Percentiles rank a stretch among this genome's conserved stretches.
Conservation (phyloP, 2,888 invertebrate species). For the Lampropteryx suffumata region DNA sequence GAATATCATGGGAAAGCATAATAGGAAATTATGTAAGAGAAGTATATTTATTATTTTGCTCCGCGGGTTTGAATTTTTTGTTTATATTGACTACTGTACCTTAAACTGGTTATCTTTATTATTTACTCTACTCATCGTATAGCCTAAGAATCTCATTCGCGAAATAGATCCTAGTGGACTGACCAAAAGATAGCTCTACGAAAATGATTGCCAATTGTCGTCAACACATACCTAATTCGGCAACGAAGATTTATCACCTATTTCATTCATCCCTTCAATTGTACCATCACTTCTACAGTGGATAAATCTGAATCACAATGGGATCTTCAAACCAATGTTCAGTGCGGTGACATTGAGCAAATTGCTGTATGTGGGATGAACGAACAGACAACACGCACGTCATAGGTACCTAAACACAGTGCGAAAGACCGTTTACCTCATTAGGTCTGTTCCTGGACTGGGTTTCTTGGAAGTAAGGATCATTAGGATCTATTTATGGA, state of each 20-base stretch:
- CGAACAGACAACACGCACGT: constrained; percentile 13
- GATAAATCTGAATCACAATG: constrained; percentile 16
- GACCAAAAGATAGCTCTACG: constrained; percentile 5
- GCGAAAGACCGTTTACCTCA: constrained; percentile 48
- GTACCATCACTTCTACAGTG: not conserved
- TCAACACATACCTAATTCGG: too few species aligned
- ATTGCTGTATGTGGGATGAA: constrained; percentile 21
- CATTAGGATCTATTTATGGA: constrained; percentile 48
- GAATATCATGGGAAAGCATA: too few species aligned
- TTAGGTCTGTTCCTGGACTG: constrained; percentile 50
- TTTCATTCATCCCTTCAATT: constrained; percentile 22
- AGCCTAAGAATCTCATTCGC: too few species aligned
- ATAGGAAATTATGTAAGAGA: too few species aligned
- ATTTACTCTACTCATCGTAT: too few species aligned
- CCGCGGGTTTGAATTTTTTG: too few species aligned
- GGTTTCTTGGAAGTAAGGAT: constrained; percentile 39
- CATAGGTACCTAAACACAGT: constrained; percentile 41
- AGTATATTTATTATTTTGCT: too few species aligned
- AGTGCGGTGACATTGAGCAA: constrained; percentile 23
- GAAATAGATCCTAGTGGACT: not conserved
- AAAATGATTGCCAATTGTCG: constrained; percentile 5
- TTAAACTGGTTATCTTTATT: too few species aligned
- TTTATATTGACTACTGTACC: too few species aligned
- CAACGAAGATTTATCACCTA: constrained; percentile 27
- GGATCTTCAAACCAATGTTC: constrained; percentile 8